A percentile compares a stretch with the other conserved stretches of the same genome.
phyloP scores from a whole-genome alignment of 2,113 vertebrate species.

The Pluvianellus socialis region DNA sequence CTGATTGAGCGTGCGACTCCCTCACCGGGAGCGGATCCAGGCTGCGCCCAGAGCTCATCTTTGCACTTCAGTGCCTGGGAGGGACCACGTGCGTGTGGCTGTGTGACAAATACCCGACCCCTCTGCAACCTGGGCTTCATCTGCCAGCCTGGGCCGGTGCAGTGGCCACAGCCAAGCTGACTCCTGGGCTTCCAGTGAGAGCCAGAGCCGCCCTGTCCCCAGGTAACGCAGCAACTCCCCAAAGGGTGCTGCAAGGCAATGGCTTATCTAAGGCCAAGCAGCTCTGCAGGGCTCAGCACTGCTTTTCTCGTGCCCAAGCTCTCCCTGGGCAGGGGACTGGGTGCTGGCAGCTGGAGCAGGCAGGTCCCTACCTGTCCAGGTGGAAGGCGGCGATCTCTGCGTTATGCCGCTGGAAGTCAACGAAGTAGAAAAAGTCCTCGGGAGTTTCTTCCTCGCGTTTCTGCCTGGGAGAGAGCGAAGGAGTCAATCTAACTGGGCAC shows the following conservation, averaged over 20 bases:
- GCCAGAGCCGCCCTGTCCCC: neutral
- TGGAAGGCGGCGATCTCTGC: slow-evolving; percentile 97
- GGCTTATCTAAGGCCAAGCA: neutral
- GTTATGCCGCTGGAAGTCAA: slow-evolving; percentile 95
- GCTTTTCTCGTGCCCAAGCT: neutral
- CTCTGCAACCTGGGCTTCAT: accelerated
- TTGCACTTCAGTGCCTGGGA: accelerated
- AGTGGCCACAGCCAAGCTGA: neutral
- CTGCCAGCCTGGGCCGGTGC: neutral
- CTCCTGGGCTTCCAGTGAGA: neutral
- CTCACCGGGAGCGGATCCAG: neutral
- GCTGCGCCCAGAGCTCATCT: neutral
- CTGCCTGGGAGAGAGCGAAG: slow-evolving; percentile 80
- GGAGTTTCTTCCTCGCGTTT: slow-evolving; percentile 90
- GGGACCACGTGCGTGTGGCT: accelerated
- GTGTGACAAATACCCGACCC: neutral
- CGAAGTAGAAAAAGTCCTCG: slow-evolving; percentile 91
- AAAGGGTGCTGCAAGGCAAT: neutral
- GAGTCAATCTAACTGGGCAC: neutral
- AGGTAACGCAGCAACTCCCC: accelerated
- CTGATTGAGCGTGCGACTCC: neutral
- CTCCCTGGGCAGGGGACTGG: accelerated
- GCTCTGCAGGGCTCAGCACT: neutral
- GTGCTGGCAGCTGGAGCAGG: neutral
- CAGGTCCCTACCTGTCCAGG: slow-evolving; percentile 86